Conservation (phyloP, 2,888 invertebrate species). For the Bedellia somnulentella region DNA sequence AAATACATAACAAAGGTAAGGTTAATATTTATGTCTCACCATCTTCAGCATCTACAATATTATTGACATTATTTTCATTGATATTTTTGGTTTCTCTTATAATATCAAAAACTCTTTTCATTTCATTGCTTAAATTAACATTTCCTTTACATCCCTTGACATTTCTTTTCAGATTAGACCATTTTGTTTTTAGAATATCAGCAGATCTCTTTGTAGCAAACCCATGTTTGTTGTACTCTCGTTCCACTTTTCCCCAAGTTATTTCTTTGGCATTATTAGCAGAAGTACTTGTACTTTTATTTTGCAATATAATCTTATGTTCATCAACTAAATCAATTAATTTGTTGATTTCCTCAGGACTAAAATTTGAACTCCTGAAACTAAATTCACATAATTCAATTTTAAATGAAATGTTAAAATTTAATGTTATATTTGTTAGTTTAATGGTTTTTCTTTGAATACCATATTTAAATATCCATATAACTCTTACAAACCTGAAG, state of each 20-base stretch:
- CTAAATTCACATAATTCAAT: no score
- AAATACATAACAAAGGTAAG: no score
- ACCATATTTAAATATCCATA: no score
- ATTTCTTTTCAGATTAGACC: constrained; percentile 38
- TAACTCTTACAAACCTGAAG: no score
- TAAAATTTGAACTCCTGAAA: constrained; percentile 30
- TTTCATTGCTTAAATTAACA: constrained; percentile 2
- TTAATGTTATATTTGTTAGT: no score
- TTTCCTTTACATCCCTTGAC: no score
- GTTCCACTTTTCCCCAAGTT: constrained; percentile 33
- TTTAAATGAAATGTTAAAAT: no score
- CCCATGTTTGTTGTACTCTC: constrained; percentile 25
- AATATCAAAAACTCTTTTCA: constrained; percentile 6
- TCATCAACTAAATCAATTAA: constrained; percentile 28
- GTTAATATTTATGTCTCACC: no score
- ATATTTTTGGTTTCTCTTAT: constrained; percentile 2
- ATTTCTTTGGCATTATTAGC: constrained; percentile 28
- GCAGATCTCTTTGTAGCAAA: constrained; percentile 20
- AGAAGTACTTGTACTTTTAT: constrained; percentile 25
- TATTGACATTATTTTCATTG: not conserved
- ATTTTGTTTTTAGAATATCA: constrained; percentile 33
- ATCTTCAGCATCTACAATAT: no score
- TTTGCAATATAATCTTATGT: constrained; percentile 29
- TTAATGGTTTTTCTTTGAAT: no score
- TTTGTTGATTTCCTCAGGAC: constrained; percentile 24